Conservation (phyloP, 2,797 vertebrate genomes). For the Anabacerthia variegaticeps region DNA sequence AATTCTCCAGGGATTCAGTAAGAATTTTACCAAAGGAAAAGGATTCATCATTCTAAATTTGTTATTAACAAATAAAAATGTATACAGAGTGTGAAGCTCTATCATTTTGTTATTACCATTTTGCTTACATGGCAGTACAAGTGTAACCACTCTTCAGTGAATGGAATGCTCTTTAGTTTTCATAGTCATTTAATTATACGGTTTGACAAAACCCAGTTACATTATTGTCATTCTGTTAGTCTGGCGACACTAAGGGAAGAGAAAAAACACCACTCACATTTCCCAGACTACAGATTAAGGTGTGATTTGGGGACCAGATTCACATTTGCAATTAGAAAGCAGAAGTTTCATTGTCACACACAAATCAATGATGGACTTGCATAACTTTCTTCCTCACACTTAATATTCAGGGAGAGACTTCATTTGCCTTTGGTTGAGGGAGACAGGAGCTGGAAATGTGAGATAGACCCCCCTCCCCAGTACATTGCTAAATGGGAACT, state of each 20-base stretch:
- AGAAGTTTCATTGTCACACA: not conserved
- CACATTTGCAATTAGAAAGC: not conserved
- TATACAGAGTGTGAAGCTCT: not conserved
- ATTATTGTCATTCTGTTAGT: not conserved
- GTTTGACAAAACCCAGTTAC: not conserved
- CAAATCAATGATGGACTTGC: not conserved
- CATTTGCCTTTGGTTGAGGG: not conserved
- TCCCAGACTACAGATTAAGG: conserved; percentile 15
- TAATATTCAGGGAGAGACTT: not conserved
- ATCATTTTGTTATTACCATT: not conserved
- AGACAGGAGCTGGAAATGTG: not conserved
- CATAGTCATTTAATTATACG: not conserved
- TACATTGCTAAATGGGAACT: not conserved
- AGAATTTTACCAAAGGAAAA: conserved; percentile 55
- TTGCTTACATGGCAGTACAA: not conserved
- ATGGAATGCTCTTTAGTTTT: conserved; percentile 8
- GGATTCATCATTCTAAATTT: conserved; percentile 59
- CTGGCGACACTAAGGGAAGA: not conserved
- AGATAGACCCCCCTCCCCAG: not conserved
- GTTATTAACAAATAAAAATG: conserved; percentile 47
- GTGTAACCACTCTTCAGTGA: conserved; percentile 3
- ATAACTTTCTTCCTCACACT: not conserved
- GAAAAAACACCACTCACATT: not conserved
- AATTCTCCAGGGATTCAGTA: conserved; percentile 44
- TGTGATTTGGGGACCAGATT: not conserved